Evolutionary conservation across 2,888 invertebrate species (phyloP), one percentile per base, ranked within the genome.

Genomic region (Pyrrhia umbra): DNA sequence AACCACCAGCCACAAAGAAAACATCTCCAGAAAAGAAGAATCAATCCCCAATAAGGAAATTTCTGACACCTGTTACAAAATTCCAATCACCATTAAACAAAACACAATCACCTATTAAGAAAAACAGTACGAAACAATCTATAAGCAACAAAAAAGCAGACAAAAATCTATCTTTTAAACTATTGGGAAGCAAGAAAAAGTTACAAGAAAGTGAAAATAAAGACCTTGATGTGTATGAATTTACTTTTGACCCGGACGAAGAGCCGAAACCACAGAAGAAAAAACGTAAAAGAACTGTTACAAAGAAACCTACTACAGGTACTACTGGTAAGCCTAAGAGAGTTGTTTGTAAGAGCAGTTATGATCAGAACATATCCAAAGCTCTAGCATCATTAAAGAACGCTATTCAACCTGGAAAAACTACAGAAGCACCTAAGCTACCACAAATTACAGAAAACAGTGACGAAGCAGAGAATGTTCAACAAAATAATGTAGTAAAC

Each of bases 221-320:
- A 65, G 85, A 87, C 46, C 65, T 87, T 59, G 94, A 94, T 82
- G 80, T 95, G 2, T 95, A 95, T 80, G 95, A 95, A 74, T 95
- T 95, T 57, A 94, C 94, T 16, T 95, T 84, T 86, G 93, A 95
- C 69, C 95, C 95, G 0, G 84, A 85, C 67, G 93, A 95, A 47
- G 95, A 95, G 81, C 94, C 95, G 10, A 78, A 86, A 54, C 90
- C 89, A 16, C 85, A 86, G 47, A 94, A 94, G 78, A 95, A 93
- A 70, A 95, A 94, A 70, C 85, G 85, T 9, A 94, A 90, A 67
- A 90, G 80, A 55, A 39, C 37, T 54, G 71, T 75, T 16, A 79
- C 83, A 1, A 88, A 82, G 43, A 93, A 88, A 72, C 15, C 88
- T 80, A 66, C 84, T 83, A 46, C 27, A 5, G 68, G 2, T 18